A percentile compares a stretch with the other conserved stretches of the same genome.
These are phyloP conservation scores for Choloepus didactylus DNA, from an alignment of 2,797 vertebrate genomes.

Conservation along the genomic window DNA sequence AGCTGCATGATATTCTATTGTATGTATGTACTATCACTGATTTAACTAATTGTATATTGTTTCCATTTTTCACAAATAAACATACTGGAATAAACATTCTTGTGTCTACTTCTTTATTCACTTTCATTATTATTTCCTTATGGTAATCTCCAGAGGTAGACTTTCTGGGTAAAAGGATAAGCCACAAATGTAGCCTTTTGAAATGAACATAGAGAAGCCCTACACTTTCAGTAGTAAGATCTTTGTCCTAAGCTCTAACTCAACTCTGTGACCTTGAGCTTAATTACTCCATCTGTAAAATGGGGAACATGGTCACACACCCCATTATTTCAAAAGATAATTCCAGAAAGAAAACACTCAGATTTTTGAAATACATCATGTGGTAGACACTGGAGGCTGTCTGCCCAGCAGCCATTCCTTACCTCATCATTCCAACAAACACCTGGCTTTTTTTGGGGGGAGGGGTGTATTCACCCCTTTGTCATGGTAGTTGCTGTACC, in stretches of 20 bases:
- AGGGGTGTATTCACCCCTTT: not conserved
- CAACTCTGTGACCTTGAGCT: not conserved
- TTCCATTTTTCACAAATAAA: not conserved
- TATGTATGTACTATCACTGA: not conserved
- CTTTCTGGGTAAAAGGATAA: slow-evolving; percentile 35
- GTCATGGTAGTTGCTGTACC: not conserved
- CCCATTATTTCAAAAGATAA: not conserved
- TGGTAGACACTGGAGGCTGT: not conserved
- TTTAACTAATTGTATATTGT: not conserved
- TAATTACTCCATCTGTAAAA: not conserved
- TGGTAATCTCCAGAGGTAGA: slow-evolving; percentile 4
- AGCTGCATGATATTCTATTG: not conserved
- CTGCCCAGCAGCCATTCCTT: not conserved
- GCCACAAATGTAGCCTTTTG: not conserved
- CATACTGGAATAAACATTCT: not conserved
- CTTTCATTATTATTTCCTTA: slow-evolving; percentile 43
- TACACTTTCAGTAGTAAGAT: not conserved
- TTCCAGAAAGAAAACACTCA: not conserved
- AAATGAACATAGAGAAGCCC: not conserved
- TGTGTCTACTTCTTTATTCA: not conserved
- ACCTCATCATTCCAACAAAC: not conserved
- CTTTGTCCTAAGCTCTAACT: not conserved
- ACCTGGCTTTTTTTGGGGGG: not conserved
- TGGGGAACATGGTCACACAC: not conserved
- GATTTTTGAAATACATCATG: not conserved